A percentile compares a stretch with the other conserved stretches of the same genome.
Conservation (phyloP, 2,113 vertebrate genomes). For the Heterochromis multidens region DNA sequence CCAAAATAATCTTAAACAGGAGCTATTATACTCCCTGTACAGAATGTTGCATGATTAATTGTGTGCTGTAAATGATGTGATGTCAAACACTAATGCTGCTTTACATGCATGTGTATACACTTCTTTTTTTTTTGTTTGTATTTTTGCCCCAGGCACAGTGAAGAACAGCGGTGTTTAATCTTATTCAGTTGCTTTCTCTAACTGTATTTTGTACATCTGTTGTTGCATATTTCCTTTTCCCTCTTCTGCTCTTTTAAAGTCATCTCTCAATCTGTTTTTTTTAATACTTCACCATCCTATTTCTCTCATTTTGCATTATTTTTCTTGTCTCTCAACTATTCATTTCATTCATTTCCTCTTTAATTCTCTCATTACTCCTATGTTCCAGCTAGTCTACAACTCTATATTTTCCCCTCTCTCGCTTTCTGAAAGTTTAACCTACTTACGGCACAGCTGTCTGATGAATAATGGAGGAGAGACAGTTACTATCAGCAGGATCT, state of each 20-base stretch:
- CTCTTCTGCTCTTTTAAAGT: not conserved
- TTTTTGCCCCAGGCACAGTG: not conserved
- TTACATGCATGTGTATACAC: not conserved
- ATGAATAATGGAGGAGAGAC: slow-evolving; percentile 70
- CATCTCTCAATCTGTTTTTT: not conserved
- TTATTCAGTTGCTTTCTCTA: not conserved
- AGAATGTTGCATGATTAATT: slow-evolving; percentile 9
- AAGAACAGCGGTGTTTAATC: not conserved
- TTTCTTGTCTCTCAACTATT: not conserved
- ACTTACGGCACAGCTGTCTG: slow-evolving; percentile 64
- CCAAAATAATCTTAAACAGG: not conserved
- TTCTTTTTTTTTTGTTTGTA: not conserved
- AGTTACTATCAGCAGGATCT: slow-evolving; percentile 60
- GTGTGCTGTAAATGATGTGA: slow-evolving; percentile 9
- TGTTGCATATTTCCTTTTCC: not conserved
- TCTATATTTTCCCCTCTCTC: not conserved
- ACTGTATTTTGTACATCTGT: not conserved
- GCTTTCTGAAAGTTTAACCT: slow-evolving; percentile 61
- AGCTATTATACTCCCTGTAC: not conserved
- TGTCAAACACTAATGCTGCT: slow-evolving; percentile 11
- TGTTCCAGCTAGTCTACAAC: not conserved
- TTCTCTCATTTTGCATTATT: not conserved
- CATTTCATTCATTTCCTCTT: not conserved
- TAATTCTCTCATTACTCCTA: not conserved
- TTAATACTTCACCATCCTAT: not conserved